A percentile compares a stretch with the other conserved stretches of the same genome.
Conservation (phyloP, 2,113 vertebrate species). For the Myotis brandtii region DNA sequence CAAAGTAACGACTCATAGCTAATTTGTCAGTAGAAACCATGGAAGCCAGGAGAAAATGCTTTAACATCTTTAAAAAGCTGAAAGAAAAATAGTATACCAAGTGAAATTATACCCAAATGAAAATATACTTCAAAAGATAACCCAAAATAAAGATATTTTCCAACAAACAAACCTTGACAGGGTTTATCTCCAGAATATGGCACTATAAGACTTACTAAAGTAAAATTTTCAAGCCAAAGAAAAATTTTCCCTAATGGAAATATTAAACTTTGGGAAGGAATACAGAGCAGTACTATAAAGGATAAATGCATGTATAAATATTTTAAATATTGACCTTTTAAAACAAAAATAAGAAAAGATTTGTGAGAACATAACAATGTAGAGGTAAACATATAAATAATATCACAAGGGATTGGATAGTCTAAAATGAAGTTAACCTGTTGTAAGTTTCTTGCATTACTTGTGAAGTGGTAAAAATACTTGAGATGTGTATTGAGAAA, state of each 20-base stretch:
- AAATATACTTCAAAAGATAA: conserved; percentile 22
- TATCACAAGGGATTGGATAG: background rate
- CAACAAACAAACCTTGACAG: background rate
- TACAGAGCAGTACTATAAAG: background rate
- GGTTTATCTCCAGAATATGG: background rate
- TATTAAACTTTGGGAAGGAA: background rate
- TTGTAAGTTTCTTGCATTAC: background rate
- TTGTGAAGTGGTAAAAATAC: background rate
- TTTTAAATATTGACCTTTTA: conserved; percentile 37
- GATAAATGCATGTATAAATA: background rate
- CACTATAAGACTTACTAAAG: background rate
- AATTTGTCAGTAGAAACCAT: background rate
- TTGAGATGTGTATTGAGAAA: background rate
- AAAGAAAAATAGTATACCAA: conserved; percentile 8
- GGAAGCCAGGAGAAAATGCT: background rate
- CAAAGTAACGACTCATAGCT: background rate
- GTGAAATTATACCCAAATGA: background rate
- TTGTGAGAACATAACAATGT: background rate
- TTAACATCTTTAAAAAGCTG: background rate
- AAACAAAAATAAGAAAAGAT: conserved; percentile 20
- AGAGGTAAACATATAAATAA: background rate
- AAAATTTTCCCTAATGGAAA: background rate
- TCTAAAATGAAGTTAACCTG: background rate
- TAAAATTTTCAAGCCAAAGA: background rate
- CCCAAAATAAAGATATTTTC: conserved; percentile 38